phyloP scores from a whole-genome alignment of 2,888 invertebrate genomes.

The Drosophila cognata region DNA sequence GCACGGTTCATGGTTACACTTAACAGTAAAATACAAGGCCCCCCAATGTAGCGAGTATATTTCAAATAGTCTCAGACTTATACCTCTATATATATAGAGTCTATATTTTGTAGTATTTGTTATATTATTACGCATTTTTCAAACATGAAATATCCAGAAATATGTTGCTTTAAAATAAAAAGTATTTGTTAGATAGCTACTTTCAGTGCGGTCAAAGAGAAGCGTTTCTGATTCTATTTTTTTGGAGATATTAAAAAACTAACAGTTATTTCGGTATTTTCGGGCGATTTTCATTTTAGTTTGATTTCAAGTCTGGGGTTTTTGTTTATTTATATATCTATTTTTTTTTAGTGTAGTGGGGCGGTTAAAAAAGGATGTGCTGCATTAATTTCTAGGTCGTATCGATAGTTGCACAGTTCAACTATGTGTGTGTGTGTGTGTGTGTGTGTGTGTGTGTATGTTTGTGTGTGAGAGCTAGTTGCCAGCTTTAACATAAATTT shows the following conservation, averaged over 20 bases:
- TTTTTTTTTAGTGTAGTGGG: background rate
- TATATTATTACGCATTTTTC: background rate
- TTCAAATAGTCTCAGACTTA: background rate
- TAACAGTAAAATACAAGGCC: background rate
- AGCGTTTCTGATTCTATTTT: background rate
- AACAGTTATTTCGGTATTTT: background rate
- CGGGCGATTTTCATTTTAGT: background rate
- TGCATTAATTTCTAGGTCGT: constrained; percentile 48
- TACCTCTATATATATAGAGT: background rate
- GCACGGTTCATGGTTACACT: constrained; percentile 38
- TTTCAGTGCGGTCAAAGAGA: background rate
- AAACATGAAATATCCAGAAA: background rate
- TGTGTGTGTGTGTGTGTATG: constrained; percentile 10
- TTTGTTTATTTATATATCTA: background rate
- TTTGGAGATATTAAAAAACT: background rate
- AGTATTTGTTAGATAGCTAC: background rate
- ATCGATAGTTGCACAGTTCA: constrained; percentile 25
- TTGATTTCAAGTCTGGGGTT: background rate
- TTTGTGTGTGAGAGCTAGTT: constrained; percentile 13
- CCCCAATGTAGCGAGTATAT: background rate
- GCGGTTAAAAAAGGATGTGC: constrained; percentile 12
- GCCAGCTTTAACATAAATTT: constrained; percentile 75
- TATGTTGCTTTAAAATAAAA: background rate
- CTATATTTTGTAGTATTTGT: background rate
- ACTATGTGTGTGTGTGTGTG: background rate